Conservation (phyloP, 2,888 invertebrate species). For the Heteropelma amictum region DNA sequence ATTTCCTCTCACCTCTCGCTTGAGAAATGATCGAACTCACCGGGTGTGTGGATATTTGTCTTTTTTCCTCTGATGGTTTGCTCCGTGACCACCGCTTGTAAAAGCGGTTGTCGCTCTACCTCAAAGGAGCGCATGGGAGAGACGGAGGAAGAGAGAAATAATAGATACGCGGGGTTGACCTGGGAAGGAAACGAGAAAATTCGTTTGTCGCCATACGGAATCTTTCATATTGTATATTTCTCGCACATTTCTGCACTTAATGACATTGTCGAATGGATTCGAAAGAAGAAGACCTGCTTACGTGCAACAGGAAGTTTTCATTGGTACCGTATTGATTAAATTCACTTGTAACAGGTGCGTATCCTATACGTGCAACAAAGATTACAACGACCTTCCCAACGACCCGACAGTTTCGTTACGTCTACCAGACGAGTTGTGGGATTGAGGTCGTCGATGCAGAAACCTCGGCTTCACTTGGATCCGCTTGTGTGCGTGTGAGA, state of each 20-base stretch:
- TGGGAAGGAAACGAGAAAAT: constrained; percentile 14
- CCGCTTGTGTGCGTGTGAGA: constrained; percentile 55
- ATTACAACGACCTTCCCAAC: neutral
- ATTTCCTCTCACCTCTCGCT: constrained; percentile 43
- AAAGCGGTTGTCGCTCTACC: constrained; percentile 39
- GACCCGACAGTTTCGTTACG: neutral
- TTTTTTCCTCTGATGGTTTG: constrained; percentile 11
- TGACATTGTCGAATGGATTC: too few species aligned
- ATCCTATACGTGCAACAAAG: neutral
- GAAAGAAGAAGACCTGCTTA: too few species aligned
- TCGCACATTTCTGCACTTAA: too few species aligned
- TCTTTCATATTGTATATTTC: constrained; percentile 2
- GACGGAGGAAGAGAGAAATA: neutral
- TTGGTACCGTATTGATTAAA: too few species aligned
- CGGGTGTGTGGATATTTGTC: constrained; percentile 12
- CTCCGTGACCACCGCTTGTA: constrained; percentile 12
- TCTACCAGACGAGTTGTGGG: constrained; percentile 26
- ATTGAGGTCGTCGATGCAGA: constrained; percentile 42
- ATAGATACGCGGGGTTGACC: neutral
- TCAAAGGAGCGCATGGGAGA: constrained; percentile 2
- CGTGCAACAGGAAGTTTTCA: too few species aligned
- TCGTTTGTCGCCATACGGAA: neutral
- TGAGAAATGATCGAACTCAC: constrained; percentile 50
- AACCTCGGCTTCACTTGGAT: constrained; percentile 40
- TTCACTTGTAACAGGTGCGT: too few species aligned